phyloP scores from a whole-genome alignment of 2,113 vertebrate species.

The Clinocottus analis region DNA sequence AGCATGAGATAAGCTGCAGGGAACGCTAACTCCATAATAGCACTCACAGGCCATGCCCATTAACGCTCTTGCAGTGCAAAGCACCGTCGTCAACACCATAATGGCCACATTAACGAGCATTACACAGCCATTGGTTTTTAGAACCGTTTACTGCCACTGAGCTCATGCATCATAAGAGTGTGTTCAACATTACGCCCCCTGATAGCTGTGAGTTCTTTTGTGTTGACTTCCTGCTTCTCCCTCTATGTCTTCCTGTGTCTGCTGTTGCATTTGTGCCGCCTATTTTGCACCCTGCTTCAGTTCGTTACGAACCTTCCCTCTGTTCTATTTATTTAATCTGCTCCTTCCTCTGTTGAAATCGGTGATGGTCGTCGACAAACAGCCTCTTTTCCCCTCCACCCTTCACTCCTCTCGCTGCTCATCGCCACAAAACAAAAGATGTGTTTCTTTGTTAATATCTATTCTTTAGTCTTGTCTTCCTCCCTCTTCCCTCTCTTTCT shows the following conservation, averaged over 20 bases:
- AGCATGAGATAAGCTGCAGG: conserved; percentile 59
- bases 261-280: not conserved
- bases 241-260: conserved; percentile 1
- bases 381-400: conserved; percentile 16
- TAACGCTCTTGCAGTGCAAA: conserved; percentile 67
- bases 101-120: conserved; percentile 78
- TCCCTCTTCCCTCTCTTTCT: conserved; percentile 14
- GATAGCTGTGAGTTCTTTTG: conserved; percentile 34
- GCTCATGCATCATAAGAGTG: conserved; percentile 74
- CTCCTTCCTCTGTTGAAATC: conserved; percentile 18
- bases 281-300: conserved; percentile 33
- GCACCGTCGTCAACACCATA: conserved; percentile 66
- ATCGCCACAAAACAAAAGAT: conserved; percentile 57
- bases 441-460: conserved; percentile 56
- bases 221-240: conserved; percentile 28
- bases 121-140: conserved; percentile 81
- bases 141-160: conserved; percentile 67
- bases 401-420: conserved; percentile 18
- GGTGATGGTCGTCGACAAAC: conserved; percentile 43
- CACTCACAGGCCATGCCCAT: conserved; percentile 73
- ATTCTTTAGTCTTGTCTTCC: conserved; percentile 47
- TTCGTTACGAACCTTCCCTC: conserved; percentile 5
- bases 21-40: conserved; percentile 65
- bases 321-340: conserved; percentile 47
- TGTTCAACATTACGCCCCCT: conserved; percentile 49